A percentile compares a stretch with the other conserved stretches of the same genome.
Evolutionary conservation across 2,797 vertebrate genomes (phyloP).

Genomic region (Iguana delicatissima): DNA sequence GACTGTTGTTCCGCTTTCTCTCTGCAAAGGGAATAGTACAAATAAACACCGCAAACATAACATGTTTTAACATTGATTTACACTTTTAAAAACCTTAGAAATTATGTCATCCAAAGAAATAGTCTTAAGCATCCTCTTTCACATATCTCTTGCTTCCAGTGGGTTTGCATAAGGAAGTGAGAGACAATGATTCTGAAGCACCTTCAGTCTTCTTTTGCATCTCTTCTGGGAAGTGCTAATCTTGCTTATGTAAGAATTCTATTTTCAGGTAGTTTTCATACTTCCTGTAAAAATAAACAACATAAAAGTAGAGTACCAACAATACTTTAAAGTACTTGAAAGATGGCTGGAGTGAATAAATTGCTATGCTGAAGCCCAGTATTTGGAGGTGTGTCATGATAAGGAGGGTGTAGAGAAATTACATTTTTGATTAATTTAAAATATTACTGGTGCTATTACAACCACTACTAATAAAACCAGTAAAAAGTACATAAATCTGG

Average conservation of each 20-base stretch:
- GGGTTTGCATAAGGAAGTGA: not conserved
- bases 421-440: not conserved
- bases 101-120: not conserved
- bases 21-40: not conserved
- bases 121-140: not conserved
- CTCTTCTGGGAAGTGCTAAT: not conserved
- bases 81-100: not conserved
- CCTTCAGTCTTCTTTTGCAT: not conserved
- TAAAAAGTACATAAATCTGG: not conserved
- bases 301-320: not conserved
- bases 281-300: not conserved
- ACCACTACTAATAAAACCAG: not conserved
- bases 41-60: not conserved
- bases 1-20: not conserved
- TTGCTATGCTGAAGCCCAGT: not conserved
- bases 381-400: not conserved
- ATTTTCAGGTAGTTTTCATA: not conserved
- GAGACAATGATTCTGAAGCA: not conserved
- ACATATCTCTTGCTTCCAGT: not conserved
- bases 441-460: too few species aligned
- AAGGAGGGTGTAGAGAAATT: too few species aligned
- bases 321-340: not conserved
- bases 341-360: not conserved
- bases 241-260: slow-evolving; percentile 15
- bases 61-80: not conserved